Conservation (phyloP, 53 echinoderm and acorn worm species). For the Pentamera pediparva region DNA sequence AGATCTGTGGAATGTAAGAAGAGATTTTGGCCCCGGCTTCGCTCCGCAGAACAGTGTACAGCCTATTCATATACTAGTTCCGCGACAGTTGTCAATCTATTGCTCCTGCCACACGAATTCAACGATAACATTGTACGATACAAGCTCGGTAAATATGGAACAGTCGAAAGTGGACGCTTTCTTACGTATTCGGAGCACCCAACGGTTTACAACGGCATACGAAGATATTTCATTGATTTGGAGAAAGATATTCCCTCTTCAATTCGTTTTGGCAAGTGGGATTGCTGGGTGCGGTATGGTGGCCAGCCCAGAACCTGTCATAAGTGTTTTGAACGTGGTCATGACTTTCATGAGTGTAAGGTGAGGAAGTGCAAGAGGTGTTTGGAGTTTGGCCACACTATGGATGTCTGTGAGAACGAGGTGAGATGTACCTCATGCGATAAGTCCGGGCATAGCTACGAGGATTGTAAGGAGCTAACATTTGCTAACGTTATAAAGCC, state of each 20-base stretch:
- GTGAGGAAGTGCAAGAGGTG: background rate
- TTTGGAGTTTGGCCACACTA: background rate
- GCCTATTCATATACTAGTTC: background rate
- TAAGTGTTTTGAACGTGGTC: background rate
- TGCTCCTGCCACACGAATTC: slow-evolving; percentile 19
- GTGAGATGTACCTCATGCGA: background rate
- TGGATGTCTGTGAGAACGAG: background rate
- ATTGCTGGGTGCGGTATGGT: slow-evolving; percentile 29
- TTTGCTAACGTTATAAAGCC: background rate
- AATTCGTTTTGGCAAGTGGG: slow-evolving; percentile 22
- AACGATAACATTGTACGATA: slow-evolving; percentile 20
- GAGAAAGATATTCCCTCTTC: slow-evolving; percentile 10
- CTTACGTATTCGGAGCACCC: slow-evolving; percentile 9
- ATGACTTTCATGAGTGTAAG: slow-evolving; percentile 15
- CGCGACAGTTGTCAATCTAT: slow-evolving; percentile 2
- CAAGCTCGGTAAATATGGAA: slow-evolving; percentile 6
- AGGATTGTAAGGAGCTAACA: background rate
- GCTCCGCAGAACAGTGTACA: background rate
- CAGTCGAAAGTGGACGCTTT: slow-evolving; percentile 9
- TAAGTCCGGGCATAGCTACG: background rate
- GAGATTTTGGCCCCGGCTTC: background rate
- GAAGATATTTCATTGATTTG: slow-evolving; percentile 27
- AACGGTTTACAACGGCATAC: slow-evolving; percentile 20
- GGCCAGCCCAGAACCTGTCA: slow-evolving; percentile 15
- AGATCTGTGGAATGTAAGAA: background rate